These are phyloP conservation scores for Diplazon laetatorius DNA, from an alignment of 2,888 invertebrate genomes.

Conservation along the genomic window DNA sequence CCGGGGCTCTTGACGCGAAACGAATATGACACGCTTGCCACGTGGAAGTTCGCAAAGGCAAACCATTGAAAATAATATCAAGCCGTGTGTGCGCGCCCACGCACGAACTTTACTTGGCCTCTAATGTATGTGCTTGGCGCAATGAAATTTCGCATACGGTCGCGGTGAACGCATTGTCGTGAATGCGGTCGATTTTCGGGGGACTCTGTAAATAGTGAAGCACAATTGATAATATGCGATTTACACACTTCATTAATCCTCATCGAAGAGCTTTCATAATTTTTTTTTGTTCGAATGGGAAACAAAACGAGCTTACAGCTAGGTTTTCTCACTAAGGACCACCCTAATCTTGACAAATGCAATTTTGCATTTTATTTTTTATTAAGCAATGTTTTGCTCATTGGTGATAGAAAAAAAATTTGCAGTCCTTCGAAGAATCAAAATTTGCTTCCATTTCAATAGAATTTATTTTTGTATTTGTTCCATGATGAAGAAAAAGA, in stretches of 20 bases:
- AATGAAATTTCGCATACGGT: neutral
- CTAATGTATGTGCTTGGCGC: neutral
- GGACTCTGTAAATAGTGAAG: neutral
- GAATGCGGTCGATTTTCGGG: neutral
- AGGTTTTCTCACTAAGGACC: no score
- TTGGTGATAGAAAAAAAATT: no score
- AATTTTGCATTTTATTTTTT: no score
- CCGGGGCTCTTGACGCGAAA: neutral
- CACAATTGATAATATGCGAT: neutral
- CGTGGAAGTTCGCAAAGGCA: neutral
- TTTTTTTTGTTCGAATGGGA: no score
- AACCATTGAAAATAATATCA: constrained; percentile 6
- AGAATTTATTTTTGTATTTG: no score
- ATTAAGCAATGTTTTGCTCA: no score
- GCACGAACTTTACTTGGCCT: neutral
- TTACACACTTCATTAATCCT: neutral
- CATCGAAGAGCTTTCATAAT: neutral
- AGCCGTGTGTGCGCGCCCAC: neutral
- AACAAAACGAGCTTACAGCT: no score
- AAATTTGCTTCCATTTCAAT: no score
- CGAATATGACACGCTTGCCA: constrained; percentile 1
- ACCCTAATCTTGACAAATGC: no score
- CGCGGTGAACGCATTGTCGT: neutral
- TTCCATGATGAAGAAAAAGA: no score
- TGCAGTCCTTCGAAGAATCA: no score